Base-by-base conservation (phyloP, 1,140 invertebrate genomes). In the Magallana ariakensis region DNA sequence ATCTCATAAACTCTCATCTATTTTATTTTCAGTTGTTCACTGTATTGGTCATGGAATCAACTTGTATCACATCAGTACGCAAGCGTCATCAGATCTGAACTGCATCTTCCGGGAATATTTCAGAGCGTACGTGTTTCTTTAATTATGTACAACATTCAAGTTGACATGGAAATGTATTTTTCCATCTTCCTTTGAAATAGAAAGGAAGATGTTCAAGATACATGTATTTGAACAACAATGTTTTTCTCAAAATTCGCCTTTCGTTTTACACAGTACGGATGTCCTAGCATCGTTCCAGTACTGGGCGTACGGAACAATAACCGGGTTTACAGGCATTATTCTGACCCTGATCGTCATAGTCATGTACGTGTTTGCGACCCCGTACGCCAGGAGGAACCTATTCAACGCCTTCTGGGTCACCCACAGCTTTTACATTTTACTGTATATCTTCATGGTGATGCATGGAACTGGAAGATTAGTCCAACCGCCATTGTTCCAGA, bases 61-160 rank as follows among this genome's bases (percentile, higher is more conserved):
- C 94, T 99, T 99, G 94, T 99, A 99, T 95, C 98, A 99, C 92
- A 98, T 99, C 0, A 98, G 98, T 8, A 99, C 98, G 0, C 99
- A 99, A 93, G 98, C 98, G 0, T 95, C 99, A 0, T 92, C 94
- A 57, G 96, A 96, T 92, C 89, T 96, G 9, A 95, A 94, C 60
- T 96, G 96, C 92, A 93, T 96, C 54, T 96, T 96, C 90, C 91
- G 95, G 46, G 96, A 96, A 85, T 96, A 95, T 91, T 95, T 94
- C 87, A 93, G 90, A 86, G 88, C 91, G 93, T 94, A 88, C 90
- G 92, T 89, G 85, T 62, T 70, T 57, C 15, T 57, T 57, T 86
- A 22, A 56, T 26, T 22, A 86, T 33, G 15, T 16, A 22, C 33
- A 11, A 22, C 11, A 8, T 53, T 75, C 0, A 9, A 54, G 15